Conservation (phyloP, 2,113 vertebrate genomes). For the Corvus cornix region DNA sequence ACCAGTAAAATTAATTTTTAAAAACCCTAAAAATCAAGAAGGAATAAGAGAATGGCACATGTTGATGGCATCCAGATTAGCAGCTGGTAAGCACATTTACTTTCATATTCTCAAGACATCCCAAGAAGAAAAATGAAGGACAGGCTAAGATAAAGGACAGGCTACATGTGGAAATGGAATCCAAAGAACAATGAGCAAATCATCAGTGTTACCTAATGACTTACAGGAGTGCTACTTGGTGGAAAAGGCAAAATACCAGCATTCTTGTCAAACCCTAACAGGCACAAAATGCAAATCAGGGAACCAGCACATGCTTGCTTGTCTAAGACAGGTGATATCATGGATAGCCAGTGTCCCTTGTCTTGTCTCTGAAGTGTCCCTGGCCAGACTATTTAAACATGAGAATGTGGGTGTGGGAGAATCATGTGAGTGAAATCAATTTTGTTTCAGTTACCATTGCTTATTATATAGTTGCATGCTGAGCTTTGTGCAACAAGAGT, state of each 20-base stretch:
- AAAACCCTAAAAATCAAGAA: rapidly evolving
- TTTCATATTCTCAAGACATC: not conserved
- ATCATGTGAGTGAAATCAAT: not conserved
- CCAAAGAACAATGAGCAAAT: not conserved
- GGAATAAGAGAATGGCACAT: not conserved
- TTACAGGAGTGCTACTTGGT: not conserved
- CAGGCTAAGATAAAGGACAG: not conserved
- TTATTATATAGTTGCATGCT: not conserved
- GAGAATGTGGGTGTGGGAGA: not conserved
- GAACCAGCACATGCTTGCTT: not conserved
- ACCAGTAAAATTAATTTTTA: not conserved
- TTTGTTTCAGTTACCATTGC: not conserved
- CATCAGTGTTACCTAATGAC: not conserved
- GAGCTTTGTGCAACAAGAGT: not conserved
- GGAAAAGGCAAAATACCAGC: not conserved
- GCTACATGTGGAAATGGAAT: not conserved
- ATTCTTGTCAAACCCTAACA: not conserved
- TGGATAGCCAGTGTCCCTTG: not conserved
- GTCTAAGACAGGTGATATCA: not conserved
- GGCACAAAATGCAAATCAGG: not conserved
- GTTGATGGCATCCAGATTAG: not conserved
- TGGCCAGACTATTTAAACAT: not conserved
- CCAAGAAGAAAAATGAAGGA: not conserved
- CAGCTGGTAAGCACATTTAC: not conserved
- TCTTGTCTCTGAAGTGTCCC: not conserved